phyloP scores from a whole-genome alignment of 2,113 vertebrate genomes.

The Rhea pennata region DNA sequence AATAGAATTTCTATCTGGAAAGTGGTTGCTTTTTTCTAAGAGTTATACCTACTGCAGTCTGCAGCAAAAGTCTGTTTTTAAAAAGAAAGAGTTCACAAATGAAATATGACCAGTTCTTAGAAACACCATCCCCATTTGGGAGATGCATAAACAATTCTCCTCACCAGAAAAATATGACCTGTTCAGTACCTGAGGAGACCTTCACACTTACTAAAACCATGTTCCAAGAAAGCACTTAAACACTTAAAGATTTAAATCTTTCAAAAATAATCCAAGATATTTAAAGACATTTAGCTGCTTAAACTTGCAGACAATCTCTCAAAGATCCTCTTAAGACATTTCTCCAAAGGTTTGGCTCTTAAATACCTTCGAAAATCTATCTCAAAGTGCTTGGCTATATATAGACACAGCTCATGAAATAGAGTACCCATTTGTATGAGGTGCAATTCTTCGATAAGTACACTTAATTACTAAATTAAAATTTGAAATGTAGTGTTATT shows the following conservation, averaged over 20 bases:
- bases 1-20: constrained; percentile 69
- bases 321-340: constrained; percentile 41
- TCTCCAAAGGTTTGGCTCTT: constrained; percentile 3
- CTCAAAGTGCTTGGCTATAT: background rate
- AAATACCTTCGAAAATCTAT: constrained; percentile 43
- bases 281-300: constrained; percentile 50
- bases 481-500: no score
- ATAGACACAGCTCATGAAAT: background rate
- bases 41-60: constrained; percentile 59
- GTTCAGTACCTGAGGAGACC: background rate
- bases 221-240: constrained; percentile 6
- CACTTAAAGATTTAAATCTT: background rate
- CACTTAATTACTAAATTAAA: no score
- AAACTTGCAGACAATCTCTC: background rate
- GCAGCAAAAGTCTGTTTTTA: constrained; percentile 65
- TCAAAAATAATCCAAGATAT: background rate
- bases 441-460: background rate
- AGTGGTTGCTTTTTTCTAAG: constrained; percentile 57
- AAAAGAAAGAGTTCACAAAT: constrained; percentile 33
- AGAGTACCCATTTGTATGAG: background rate
- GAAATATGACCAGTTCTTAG: background rate
- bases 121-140: background rate
- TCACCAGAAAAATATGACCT: background rate
- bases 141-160: background rate
- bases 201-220: background rate